Percentiles rank a stretch among this genome's conserved stretches.
Conservation (phyloP, 2,797 vertebrate species). For the Psittacula derbiana region DNA sequence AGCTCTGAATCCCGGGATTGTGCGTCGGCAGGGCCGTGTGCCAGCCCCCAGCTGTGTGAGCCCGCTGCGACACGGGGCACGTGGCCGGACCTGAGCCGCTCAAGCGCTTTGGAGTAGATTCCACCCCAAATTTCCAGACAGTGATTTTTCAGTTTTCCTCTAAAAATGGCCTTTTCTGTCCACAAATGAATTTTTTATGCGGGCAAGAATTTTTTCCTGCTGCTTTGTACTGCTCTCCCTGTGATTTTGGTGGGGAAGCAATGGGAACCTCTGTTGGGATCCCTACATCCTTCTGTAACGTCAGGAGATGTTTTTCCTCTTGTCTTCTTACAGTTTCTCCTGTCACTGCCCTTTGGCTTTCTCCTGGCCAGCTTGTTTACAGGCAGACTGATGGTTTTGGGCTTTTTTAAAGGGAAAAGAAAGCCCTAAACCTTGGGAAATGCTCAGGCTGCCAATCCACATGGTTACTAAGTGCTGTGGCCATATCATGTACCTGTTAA, state of each 20-base stretch:
- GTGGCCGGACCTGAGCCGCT: accelerated
- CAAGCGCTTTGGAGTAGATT: neutral
- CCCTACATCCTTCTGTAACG: neutral
- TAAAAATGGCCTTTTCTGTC: neutral
- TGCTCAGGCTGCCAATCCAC: accelerated
- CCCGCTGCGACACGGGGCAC: neutral
- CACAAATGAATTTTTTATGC: neutral
- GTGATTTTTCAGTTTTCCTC: neutral
- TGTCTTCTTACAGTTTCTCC: neutral
- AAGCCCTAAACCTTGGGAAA: neutral
- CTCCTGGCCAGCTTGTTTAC: neutral
- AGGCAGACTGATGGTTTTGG: neutral
- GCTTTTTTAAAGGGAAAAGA: neutral
- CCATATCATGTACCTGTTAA: neutral
- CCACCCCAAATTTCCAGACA: neutral
- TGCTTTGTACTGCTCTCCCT: neutral
- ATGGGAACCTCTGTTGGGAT: accelerated
- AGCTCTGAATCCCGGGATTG: neutral
- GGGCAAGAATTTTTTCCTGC: neutral
- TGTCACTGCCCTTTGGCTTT: neutral
- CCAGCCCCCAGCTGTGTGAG: neutral
- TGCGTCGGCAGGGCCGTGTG: neutral
- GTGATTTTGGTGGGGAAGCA: neutral
- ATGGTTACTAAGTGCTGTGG: accelerated
- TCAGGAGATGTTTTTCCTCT: neutral